Percentiles rank a stretch among this genome's conserved stretches.
Evolutionary conservation across 2,113 vertebrate genomes (phyloP).

Genomic region (Corynorhinus townsendii): DNA sequence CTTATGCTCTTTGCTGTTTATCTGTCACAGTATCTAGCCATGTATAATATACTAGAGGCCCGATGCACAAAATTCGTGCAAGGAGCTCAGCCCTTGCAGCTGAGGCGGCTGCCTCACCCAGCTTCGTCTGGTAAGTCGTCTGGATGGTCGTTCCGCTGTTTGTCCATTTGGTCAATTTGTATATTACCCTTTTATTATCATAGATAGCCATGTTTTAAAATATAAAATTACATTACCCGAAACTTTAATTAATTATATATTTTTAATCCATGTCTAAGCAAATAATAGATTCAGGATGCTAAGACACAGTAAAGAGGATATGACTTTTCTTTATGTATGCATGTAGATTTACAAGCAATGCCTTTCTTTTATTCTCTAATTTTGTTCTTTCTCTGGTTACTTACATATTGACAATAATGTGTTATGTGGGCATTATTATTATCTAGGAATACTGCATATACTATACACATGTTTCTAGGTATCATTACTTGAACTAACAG

Average conservation of each 20-base stretch:
- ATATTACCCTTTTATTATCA: too few species aligned
- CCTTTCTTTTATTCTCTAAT: neutral
- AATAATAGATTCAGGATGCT: slow-evolving; percentile 8
- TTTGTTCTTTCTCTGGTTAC: neutral
- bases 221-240: neutral
- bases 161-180: too few species aligned
- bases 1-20: neutral
- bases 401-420: neutral
- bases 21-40: neutral
- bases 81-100: too few species aligned
- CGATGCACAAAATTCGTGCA: too few species aligned
- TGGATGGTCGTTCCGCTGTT: too few species aligned
- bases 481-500: neutral
- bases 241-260: neutral
- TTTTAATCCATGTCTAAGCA: neutral
- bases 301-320: neutral
- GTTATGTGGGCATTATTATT: neutral
- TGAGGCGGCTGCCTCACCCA: too few species aligned
- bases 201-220: neutral
- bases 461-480: neutral
- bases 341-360: neutral
- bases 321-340: neutral
- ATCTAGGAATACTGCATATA: neutral
- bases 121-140: too few species aligned
- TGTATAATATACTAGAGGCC: neutral